A percentile compares a stretch with the other conserved stretches of the same genome.
Evolutionary conservation across 2,797 vertebrate species (phyloP).

Genomic region (Momotus momota): DNA sequence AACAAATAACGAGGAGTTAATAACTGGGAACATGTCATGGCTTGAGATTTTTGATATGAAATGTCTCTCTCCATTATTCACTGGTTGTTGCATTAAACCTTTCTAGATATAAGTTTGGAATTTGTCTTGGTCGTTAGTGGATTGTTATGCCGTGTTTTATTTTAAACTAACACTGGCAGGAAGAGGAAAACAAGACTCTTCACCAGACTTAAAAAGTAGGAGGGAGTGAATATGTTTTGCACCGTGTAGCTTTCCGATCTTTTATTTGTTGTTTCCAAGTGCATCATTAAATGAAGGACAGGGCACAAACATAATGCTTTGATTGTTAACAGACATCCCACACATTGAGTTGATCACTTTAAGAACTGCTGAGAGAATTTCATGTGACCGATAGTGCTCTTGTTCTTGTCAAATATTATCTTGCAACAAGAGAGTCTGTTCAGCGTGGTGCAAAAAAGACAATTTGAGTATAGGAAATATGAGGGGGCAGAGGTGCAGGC

Average conservation of each 20-base stretch:
- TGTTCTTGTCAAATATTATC: neutral
- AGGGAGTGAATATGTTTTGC: neutral
- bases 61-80: neutral
- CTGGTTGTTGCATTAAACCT: neutral
- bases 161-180: neutral
- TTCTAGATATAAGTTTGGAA: neutral
- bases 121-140: neutral
- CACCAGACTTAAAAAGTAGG: neutral
- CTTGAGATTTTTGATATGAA: neutral
- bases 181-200: neutral
- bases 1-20: neutral
- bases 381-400: neutral
- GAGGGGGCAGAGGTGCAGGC: neutral
- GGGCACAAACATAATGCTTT: constrained; percentile 37
- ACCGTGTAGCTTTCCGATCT: neutral
- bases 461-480: neutral
- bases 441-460: neutral
- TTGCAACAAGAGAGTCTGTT: neutral
- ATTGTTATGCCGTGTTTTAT: neutral
- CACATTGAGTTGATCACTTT: constrained; percentile 4
- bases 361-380: constrained; percentile 11
- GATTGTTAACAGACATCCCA: constrained; percentile 17
- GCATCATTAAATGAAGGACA: constrained; percentile 23
- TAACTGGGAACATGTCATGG: neutral
- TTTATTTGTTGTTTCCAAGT: neutral